Base-by-base conservation (phyloP, 2,113 vertebrate species). In the Peromyscus leucopus region DNA sequence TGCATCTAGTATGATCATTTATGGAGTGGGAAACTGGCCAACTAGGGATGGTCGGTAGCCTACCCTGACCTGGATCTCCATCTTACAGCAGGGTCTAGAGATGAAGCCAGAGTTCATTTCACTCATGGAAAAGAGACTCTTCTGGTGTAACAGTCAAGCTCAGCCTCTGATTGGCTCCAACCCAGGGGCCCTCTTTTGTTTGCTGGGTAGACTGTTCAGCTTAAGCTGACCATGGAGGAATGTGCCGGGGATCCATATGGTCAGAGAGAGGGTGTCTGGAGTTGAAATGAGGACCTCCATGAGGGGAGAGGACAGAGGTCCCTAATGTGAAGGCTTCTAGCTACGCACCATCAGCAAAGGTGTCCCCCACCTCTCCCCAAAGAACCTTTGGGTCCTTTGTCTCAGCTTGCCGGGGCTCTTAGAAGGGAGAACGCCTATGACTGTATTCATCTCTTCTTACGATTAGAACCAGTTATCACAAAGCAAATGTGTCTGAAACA, bases 341-440 rank as follows among this genome's bases (percentile, higher is more conserved):
- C 36, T 74, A 0, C 1, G 0, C 36, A 16, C 2, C 5, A 9
- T 8, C 39, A 61, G 0, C 1, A 11, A 88, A 36, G 79, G 36
- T 5, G 22, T 3, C 42, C 76, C n/a, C 31, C 1, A 80, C 55
- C 28, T n/a, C 63, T 51, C 42, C 71, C 57, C 9, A 11, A 15
- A 24, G 65, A 90, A 74, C 15, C 24, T 46, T 33, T 17, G 22
- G 55, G 39, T 15, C 46, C 67, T 48, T 48, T 48, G 51, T 2
- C 1, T 0, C 8, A 10, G n/a, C n/a, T 88, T 89, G n/a, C 15
- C 57, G 19, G 0, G 6, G 65, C 31, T 80, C n/a, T 82, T 59
- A 26, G 57, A 82, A 55, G 26, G 69, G 83, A 63, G 84, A 63
- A 9, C 36, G 12, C 51, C 5, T 19, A 26, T 3, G 16, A 7